Evolutionary conservation across 2,888 invertebrate species (phyloP).

Genomic region (Cylindroiulus punctatus): DNA sequence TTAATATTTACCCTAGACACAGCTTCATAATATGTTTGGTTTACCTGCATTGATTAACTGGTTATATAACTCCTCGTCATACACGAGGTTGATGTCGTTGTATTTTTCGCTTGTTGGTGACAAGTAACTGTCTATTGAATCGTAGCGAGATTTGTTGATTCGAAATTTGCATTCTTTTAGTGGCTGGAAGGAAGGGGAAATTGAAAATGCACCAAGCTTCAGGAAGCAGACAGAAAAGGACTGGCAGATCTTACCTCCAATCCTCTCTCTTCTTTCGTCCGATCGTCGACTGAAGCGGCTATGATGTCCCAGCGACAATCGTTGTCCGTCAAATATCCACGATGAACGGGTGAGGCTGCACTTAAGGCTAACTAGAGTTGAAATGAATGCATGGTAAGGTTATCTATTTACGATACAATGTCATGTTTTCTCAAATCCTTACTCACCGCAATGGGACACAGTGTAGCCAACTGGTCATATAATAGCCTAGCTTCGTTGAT

Average conservation of each 20-base stretch:
- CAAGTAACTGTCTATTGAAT: slow-evolving; percentile 96
- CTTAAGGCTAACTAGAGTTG: slow-evolving; percentile 84
- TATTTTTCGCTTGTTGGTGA: slow-evolving; percentile 88
- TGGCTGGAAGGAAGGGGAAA: slow-evolving; percentile 64
- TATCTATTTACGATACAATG: neutral
- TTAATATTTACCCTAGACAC: slow-evolving; percentile 24
- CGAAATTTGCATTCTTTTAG: slow-evolving; percentile 80
- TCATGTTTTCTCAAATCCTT: neutral
- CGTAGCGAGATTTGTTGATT: slow-evolving; percentile 93
- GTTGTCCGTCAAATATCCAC: slow-evolving; percentile 92
- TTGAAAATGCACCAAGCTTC: slow-evolving; percentile 27
- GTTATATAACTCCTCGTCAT: slow-evolving; percentile 84
- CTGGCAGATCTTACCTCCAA: slow-evolving; percentile 67
- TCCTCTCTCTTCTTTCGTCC: slow-evolving; percentile 91
- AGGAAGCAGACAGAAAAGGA: too few species aligned
- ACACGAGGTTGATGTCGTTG: slow-evolving; percentile 92
- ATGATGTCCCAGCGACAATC: slow-evolving; percentile 99
- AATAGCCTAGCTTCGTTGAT: slow-evolving; percentile 93
- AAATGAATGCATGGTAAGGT: neutral
- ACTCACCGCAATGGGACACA: slow-evolving; percentile 93
- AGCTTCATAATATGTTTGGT: neutral
- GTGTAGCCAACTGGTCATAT: slow-evolving; percentile 95
- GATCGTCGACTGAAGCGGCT: slow-evolving; percentile 93
- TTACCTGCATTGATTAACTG: slow-evolving; percentile 80
- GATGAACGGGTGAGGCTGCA: slow-evolving; percentile 94